phyloP scores from a whole-genome alignment of 2,797 vertebrate species.

The Silurus lanzhouensis region DNA sequence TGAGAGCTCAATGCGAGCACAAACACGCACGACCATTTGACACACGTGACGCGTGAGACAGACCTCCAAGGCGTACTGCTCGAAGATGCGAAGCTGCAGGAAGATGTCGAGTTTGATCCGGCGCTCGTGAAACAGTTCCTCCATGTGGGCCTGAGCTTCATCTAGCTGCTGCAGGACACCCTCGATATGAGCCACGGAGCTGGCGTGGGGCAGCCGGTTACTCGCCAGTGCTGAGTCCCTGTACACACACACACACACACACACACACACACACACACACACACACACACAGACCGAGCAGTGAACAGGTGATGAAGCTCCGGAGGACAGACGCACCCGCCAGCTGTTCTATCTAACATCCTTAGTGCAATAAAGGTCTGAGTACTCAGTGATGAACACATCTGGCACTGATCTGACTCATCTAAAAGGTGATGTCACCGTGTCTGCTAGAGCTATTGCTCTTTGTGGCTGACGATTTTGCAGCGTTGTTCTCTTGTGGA shows the following conservation, averaged over 20 bases:
- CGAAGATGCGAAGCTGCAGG: conserved; percentile 94
- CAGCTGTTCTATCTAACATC: conserved; percentile 14
- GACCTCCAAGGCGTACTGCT: conserved; percentile 88
- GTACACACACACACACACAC: conserved; percentile 65
- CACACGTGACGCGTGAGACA: not conserved
- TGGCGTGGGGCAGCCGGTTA: conserved; percentile 89
- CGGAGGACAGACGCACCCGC: conserved; percentile 4
- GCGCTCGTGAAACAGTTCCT: conserved; percentile 95
- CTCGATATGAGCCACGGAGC: conserved; percentile 95
- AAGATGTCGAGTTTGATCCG: conserved; percentile 94
- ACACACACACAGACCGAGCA: not conserved
- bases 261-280: conserved; percentile 14
- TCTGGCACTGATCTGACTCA: conserved; percentile 13
- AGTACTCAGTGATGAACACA: conserved; percentile 10
- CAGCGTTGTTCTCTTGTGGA: not conserved
- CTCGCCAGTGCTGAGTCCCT: conserved; percentile 85
- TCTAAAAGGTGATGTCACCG: not conserved
- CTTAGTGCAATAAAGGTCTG: not conserved
- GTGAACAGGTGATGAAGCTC: conserved; percentile 1
- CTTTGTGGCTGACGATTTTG: not conserved
- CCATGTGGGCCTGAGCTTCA: conserved; percentile 94
- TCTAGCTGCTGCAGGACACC: conserved; percentile 94
- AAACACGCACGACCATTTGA: not conserved
- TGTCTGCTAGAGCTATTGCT: not conserved
- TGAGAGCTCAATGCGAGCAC: not conserved